A percentile compares a stretch with the other conserved stretches of the same genome.
These are phyloP conservation scores for Psix sp. DNA, from an alignment of 1,140 invertebrate species.

Conservation along the genomic window DNA sequence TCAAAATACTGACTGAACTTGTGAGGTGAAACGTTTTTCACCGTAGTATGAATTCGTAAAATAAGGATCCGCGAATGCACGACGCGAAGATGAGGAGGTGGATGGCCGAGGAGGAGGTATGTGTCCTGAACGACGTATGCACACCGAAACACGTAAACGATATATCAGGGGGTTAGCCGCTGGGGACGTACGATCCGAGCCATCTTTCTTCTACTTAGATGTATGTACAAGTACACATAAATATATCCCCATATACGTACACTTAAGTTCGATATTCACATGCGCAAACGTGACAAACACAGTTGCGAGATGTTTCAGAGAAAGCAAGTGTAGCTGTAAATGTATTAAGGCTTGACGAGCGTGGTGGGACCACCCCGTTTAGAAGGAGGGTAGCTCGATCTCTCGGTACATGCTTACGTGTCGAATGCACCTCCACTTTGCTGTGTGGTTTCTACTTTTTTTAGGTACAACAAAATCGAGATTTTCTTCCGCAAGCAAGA, in stretches of 20 bases:
- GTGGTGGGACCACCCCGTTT: constrained; percentile 69
- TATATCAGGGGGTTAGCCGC: constrained; percentile 78
- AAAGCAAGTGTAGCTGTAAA: constrained; percentile 73
- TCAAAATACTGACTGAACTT: constrained; percentile 57
- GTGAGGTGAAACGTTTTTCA: constrained; percentile 59
- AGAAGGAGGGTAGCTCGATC: constrained; percentile 53
- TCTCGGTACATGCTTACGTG: constrained; percentile 41
- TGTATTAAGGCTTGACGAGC: constrained; percentile 77
- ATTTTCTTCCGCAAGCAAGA: constrained; percentile 46
- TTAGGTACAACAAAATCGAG: constrained; percentile 31
- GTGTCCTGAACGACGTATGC: constrained; percentile 77
- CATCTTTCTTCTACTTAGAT: constrained; percentile 76
- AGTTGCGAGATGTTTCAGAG: constrained; percentile 70
- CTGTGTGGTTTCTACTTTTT: constrained; percentile 20
- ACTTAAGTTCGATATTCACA: constrained; percentile 71
- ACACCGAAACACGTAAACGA: constrained; percentile 77
- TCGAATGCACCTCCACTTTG: constrained; percentile 51
- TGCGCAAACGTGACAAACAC: constrained; percentile 73
- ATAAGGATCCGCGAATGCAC: constrained; percentile 66
- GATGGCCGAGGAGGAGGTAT: constrained; percentile 65
- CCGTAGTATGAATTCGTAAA: constrained; percentile 73
- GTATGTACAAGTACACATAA: constrained; percentile 51
- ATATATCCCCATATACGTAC: constrained; percentile 23
- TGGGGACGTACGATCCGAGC: constrained; percentile 75
- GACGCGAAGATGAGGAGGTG: constrained; percentile 36